Percentiles rank a stretch among this genome's conserved stretches.
phyloP scores from a whole-genome alignment of 2,888 invertebrate genomes.

The Trichacis sp. region DNA sequence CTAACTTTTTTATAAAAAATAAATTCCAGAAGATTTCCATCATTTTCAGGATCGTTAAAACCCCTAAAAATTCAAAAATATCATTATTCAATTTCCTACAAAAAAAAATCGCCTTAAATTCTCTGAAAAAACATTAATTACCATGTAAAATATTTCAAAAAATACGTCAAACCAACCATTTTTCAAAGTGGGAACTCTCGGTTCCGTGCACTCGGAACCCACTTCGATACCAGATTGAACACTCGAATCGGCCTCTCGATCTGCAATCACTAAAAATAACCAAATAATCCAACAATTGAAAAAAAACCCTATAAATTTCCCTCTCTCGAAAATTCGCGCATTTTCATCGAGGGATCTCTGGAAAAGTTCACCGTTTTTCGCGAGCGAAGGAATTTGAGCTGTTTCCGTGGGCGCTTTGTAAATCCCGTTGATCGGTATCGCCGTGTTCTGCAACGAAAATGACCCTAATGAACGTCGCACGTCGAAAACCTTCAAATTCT shows the following conservation, averaged over 20 bases:
- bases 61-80: too few relatives aligned
- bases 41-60: too few relatives aligned
- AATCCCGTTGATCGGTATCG: conserved; percentile 90
- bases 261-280: conserved; percentile 40
- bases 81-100: too few relatives aligned
- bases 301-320: too few relatives aligned
- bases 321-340: too few relatives aligned
- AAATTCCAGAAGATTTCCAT: too few relatives aligned
- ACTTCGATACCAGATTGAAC: conserved; percentile 75
- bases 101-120: too few relatives aligned
- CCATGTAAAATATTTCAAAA: neutral
- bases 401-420: conserved; percentile 77
- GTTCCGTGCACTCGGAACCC: conserved; percentile 75
- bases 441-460: conserved; percentile 79
- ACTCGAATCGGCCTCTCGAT: conserved; percentile 59
- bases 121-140: too few relatives aligned
- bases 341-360: conserved; percentile 15
- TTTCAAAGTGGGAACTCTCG: conserved; percentile 57
- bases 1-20: too few relatives aligned
- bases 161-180: conserved; percentile 56
- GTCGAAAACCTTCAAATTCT: neutral
- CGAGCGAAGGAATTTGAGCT: conserved; percentile 56
- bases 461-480: too few relatives aligned
- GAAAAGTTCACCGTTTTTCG: conserved; percentile 55
- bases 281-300: too few relatives aligned